Percentiles rank a stretch among this genome's conserved stretches.
phyloP scores from a whole-genome alignment of 2,113 vertebrate genomes.

The Hylia prasina region DNA sequence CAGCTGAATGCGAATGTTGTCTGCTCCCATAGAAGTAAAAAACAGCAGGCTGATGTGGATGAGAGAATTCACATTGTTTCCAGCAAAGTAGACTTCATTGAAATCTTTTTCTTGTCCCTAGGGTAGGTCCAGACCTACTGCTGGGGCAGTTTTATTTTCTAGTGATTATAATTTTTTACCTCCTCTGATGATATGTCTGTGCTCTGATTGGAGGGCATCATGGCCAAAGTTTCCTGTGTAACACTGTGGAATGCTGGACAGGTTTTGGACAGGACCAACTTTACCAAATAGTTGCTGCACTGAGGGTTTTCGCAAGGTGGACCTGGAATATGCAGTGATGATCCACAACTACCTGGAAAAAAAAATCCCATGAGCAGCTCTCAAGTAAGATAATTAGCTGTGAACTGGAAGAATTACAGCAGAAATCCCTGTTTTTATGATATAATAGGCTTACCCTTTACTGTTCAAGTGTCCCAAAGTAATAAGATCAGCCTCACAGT shows the following conservation, averaged over 20 bases:
- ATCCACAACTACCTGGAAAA: not conserved
- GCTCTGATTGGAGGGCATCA: not conserved
- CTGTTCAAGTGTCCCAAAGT: not conserved
- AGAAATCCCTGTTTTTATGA: not conserved
- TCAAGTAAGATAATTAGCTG: constrained; percentile 1
- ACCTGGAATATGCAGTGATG: not conserved
- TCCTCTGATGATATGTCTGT: not conserved
- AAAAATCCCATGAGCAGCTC: not conserved
- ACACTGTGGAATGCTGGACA: not conserved
- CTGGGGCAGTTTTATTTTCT: not conserved
- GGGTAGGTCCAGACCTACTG: not conserved
- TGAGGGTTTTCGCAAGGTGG: not conserved
- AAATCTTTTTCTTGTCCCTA: not conserved
- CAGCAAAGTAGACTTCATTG: not conserved
- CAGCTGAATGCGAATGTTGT: constrained; percentile 50
- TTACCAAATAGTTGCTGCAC: not conserved
- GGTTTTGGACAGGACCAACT: not conserved
- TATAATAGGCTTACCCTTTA: not conserved
- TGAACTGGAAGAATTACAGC: not conserved
- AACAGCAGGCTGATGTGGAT: not conserved
- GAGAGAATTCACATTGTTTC: constrained; percentile 3
- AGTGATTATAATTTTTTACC: not conserved
- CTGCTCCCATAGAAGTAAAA: not conserved
- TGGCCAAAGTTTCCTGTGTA: not conserved
- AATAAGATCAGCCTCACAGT: not conserved